Base-by-base conservation (phyloP, 1,140 invertebrate species). In the Stegodyphus dumicola region DNA sequence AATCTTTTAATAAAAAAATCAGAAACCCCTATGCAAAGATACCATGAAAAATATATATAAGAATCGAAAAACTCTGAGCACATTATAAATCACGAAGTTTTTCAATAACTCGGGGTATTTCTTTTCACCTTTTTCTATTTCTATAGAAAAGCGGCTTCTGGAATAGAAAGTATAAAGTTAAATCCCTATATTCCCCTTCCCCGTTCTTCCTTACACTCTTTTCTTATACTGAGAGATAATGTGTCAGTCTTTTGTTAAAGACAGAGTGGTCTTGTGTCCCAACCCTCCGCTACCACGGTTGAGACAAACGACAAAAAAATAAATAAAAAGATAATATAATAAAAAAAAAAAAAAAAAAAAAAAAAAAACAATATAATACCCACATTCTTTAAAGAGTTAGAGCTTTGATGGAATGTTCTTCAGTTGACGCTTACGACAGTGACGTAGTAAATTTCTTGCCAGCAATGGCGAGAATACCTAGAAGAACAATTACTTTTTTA, bases 41-140 rank as follows among this genome's bases (percentile, higher is more conserved):
- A 3, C 33, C 33, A 1, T 33, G 33, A 33, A 33, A 33, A 33
- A 33, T 33, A 33, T 33, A 33, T 33, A 33, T 33, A 33, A 17
- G 70, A 73, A 69, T 7, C 5, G 49, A 33, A 69, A 73, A 73
- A 53, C n/a, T 54, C 13, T 15, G 49, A 11, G 15, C 53, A 53
- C 11, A 81, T 81, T 81, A 81, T 81, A 81, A 81, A 81, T 81
- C 78, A 81, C 78, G 56, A 64, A 81, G 69, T 81, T 81, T 81
- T 81, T 81, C 78, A 81, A 81, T 81, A 81, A 81, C 78, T 71
- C 56, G 49, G 52, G 56, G 78, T 51, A 66, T 71, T 73, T 64
- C 70, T 64, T 81, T 81, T 73, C 70, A 54, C 52, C 60, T 77
- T 65, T 48, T n/a, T 6, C 17, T 15, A 0, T 15, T 33, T 33